Evolutionary conservation across 2,113 vertebrate genomes (phyloP).

Genomic region (Burhinus oedicnemus): DNA sequence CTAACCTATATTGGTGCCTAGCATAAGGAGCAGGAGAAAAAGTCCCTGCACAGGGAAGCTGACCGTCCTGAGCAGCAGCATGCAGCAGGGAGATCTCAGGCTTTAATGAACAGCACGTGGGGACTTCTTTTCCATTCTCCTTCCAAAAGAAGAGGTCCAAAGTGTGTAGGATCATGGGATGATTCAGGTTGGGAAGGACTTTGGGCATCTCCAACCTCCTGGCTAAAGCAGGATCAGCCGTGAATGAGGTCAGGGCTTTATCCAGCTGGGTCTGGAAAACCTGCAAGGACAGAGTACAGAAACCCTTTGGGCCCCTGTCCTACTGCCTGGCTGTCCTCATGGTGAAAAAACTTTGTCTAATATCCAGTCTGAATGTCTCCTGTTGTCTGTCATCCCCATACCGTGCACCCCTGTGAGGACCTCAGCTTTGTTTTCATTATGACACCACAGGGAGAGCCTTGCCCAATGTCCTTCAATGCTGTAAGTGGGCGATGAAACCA

Average conservation of each 20-base stretch:
- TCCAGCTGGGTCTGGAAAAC: not conserved
- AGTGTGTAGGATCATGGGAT: not conserved
- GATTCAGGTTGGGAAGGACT: not conserved
- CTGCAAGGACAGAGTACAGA: not conserved
- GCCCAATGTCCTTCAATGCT: not conserved
- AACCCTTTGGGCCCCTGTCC: not conserved
- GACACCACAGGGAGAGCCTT: not conserved
- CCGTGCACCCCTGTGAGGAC: accelerated
- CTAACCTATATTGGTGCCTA: too few species aligned
- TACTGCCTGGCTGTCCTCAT: not conserved
- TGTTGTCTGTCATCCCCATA: not conserved
- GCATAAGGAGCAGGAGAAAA: not conserved
- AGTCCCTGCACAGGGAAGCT: not conserved
- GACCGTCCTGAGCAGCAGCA: not conserved
- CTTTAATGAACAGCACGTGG: not conserved
- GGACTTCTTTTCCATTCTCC: not conserved
- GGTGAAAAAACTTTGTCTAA: not conserved
- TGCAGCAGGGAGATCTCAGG: not conserved
- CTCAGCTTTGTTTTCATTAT: not conserved
- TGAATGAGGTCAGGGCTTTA: not conserved
- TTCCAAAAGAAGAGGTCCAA: not conserved
- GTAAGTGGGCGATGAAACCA: not conserved
- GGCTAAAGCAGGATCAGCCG: not conserved
- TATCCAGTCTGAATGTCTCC: not conserved
- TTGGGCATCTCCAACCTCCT: not conserved